These are phyloP conservation scores for Trisateles emortualis DNA, from an alignment of 2,888 invertebrate species.

Conservation along the genomic window DNA sequence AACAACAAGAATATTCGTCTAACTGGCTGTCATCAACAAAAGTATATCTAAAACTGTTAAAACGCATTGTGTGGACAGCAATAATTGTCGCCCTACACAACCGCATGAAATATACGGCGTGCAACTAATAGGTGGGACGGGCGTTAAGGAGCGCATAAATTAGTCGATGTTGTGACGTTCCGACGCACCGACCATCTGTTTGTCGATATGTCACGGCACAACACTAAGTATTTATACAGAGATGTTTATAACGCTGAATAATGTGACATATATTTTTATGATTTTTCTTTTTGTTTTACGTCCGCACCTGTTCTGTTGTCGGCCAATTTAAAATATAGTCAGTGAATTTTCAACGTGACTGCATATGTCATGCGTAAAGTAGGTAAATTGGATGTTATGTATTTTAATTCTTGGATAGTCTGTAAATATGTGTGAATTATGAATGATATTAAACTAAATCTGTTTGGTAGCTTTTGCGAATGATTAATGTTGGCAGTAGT, in stretches of 20 bases:
- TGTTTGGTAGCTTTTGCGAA: conserved; percentile 21
- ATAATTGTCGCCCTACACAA: conserved; percentile 67
- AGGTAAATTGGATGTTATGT: conserved; percentile 29
- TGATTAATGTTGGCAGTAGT: conserved; percentile 30
- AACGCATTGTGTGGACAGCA: conserved; percentile 51
- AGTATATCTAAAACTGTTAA: conserved; percentile 45
- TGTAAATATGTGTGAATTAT: conserved; percentile 34
- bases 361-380: conserved; percentile 33
- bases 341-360: conserved; percentile 28
- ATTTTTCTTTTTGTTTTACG: conserved; percentile 28
- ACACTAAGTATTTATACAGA: conserved; percentile 66
- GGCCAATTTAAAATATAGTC: conserved; percentile 38
- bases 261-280: conserved; percentile 42
- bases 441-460: conserved; percentile 29
- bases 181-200: conserved; percentile 80
- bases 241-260: conserved; percentile 53
- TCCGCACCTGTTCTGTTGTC: conserved; percentile 36
- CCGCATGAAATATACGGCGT: conserved; percentile 80
- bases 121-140: conserved; percentile 85
- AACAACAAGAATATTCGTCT: conserved; percentile 34
- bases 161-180: conserved; percentile 84
- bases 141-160: conserved; percentile 86
- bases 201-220: conserved; percentile 83
- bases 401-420: conserved; percentile 23
- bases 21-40: conserved; percentile 36